Evolutionary conservation across 2,113 vertebrate genomes (phyloP).

Genomic region (Clarias macrocephalus): DNA sequence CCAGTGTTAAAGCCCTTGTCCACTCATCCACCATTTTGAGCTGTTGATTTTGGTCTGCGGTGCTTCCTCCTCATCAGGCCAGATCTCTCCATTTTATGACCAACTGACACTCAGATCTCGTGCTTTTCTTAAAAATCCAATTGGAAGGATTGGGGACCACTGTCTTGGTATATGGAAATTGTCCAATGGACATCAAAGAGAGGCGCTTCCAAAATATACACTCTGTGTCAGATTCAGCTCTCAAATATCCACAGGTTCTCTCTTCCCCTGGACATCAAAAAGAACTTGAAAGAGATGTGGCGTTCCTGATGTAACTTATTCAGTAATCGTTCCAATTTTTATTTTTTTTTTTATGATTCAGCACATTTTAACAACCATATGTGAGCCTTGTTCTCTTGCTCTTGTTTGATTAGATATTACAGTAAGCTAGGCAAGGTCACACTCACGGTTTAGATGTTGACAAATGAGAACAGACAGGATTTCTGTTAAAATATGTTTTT

Average conservation of each 20-base stretch:
- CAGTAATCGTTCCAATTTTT: constrained; percentile 35
- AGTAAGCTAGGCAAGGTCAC: constrained; percentile 5
- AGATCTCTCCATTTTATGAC: constrained; percentile 43
- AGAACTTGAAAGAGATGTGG: constrained; percentile 55
- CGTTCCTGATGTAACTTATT: constrained; percentile 49
- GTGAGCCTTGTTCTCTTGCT: constrained; percentile 23
- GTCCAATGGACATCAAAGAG: constrained; percentile 50
- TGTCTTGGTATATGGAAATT: constrained; percentile 45
- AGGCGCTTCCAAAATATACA: constrained; percentile 54
- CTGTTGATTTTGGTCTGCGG: constrained; percentile 48
- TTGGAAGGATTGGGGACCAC: constrained; percentile 49
- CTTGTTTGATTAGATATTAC: constrained; percentile 13
- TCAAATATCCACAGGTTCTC: constrained; percentile 54
- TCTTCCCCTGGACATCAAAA: constrained; percentile 52
- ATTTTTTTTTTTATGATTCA: constrained; percentile 4
- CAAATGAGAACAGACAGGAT: background rate
- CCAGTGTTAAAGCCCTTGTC: constrained; percentile 36
- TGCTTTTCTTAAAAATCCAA: constrained; percentile 42
- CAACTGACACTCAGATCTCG: constrained; percentile 47
- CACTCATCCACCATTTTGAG: constrained; percentile 23
- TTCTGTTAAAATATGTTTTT: background rate
- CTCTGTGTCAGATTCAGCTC: constrained; percentile 39
- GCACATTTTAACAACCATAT: constrained; percentile 10
- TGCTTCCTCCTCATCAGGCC: constrained; percentile 43
- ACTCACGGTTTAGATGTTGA: background rate